Base-by-base conservation (phyloP, 2,797 vertebrate species). In the Gadopsis marmoratus region DNA sequence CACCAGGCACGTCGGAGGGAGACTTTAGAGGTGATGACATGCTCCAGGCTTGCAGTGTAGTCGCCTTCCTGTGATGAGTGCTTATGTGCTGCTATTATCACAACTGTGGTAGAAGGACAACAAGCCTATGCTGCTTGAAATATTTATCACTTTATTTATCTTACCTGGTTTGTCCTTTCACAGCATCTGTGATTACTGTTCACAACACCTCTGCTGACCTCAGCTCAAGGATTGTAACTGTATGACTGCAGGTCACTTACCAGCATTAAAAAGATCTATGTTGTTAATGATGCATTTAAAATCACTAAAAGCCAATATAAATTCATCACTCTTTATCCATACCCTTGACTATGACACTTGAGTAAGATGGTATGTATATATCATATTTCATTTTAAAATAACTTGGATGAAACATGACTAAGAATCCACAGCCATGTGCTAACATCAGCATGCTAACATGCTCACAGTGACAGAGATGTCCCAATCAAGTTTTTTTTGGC, bases 11-110 rank as follows among this genome's bases (percentile, higher is more conserved):
- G 78, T 77, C 64, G 54, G 29, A 54, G 48, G 71, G 55, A 74
- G 77, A 73, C 67, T 79, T 70, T 84, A 74, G 81, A 88, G 68
- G 77, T 68, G 78, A 73, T 81, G 79, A 81, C 76, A 88, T 26
- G 62, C 79, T 74, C 61, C 41, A 56, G 81, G 75, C 68, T 70
- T 12, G n/a, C 31, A 66, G 41, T 78, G 74, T 41, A 76, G 63
- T 73, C 9, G 17, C 29, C 13, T 51, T 43, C 67, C 74, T 55
- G 51, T 43, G 17, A 53, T 71, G 71, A 88, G 88, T 88, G 81
- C 74, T 91, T 75, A 76, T 76, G 74, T 83, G 77, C 48, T 63
- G 68, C 82, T 63, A 37, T 82, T 70, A 74, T 84, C 62, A 71
- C 56, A 54, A 21, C 56, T 50, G 64, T 41, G 53, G 71, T 16